These are phyloP conservation scores for Paramormyrops hopkinsi DNA, from an alignment of 2,797 vertebrate genomes.

Conservation along the genomic window DNA sequence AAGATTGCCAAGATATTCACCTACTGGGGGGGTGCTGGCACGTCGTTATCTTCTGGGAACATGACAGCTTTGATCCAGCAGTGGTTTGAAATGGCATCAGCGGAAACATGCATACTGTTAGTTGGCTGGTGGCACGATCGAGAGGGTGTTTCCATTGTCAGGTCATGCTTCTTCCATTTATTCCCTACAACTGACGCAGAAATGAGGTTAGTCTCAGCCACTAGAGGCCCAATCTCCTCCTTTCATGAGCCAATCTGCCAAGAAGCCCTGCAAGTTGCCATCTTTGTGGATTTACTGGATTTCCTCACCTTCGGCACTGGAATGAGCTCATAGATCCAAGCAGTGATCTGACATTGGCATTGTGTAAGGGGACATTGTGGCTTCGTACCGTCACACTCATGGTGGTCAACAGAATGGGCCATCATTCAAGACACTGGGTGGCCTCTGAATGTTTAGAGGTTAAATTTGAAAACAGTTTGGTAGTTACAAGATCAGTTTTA, in stretches of 20 bases:
- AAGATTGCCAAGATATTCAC: conserved; percentile 26
- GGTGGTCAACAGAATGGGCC: background rate
- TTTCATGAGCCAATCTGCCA: background rate
- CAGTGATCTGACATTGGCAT: background rate
- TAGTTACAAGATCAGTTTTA: background rate
- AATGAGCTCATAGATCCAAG: background rate
- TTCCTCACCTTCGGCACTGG: background rate
- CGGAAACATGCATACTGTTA: conserved; percentile 49
- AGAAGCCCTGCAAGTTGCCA: background rate
- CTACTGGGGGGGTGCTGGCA: conserved; percentile 25
- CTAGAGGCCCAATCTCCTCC: background rate
- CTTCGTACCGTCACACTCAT: background rate
- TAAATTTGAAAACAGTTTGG: background rate
- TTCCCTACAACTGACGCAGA: background rate
- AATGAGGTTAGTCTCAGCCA: background rate
- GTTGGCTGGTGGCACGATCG: conserved; percentile 49
- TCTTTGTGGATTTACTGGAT: background rate
- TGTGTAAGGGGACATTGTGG: background rate
- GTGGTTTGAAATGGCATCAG: conserved; percentile 50
- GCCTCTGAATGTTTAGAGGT: background rate
- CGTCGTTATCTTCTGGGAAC: conserved; percentile 40
- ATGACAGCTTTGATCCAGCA: conserved; percentile 57
- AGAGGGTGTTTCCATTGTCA: conserved; percentile 34
- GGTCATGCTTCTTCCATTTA: conserved; percentile 15
- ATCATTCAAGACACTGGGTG: background rate